A percentile compares a stretch with the other conserved stretches of the same genome.
Conservation (phyloP, 2,113 vertebrate species). For the Rhizomys pruinosus region DNA sequence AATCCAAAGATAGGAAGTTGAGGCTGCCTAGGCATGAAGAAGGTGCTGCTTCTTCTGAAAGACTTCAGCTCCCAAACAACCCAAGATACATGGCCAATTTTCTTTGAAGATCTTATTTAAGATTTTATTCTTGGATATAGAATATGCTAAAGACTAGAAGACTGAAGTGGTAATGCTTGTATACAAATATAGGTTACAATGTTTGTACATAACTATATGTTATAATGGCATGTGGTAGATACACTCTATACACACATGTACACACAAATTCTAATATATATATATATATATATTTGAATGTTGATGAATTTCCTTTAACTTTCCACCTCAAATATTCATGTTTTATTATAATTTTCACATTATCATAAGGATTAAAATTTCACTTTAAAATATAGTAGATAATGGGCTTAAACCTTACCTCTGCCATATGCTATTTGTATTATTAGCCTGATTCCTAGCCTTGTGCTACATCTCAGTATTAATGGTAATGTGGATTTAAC, state of each 20-base stretch:
- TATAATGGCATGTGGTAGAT: neutral
- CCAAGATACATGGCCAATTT: neutral
- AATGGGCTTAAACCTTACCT: neutral
- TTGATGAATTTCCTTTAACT: conserved; percentile 21
- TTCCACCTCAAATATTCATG: neutral
- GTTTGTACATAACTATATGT: neutral
- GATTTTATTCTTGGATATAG: neutral
- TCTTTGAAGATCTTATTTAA: neutral
- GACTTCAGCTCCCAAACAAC: neutral
- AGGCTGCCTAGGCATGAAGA: neutral
- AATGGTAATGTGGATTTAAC: neutral
- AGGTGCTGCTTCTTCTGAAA: neutral
- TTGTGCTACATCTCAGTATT: neutral
- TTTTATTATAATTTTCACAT: neutral
- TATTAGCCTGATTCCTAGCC: neutral
- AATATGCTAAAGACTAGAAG: neutral
- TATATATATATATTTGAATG: neutral
- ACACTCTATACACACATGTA: neutral
- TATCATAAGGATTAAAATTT: neutral
- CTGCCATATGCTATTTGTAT: neutral
- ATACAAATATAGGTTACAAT: neutral
- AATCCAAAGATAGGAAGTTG: neutral
- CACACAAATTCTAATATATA: neutral
- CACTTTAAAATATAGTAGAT: neutral
- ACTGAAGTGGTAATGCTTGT: neutral